Conservation (phyloP, 1,140 invertebrate genomes). For the Drosophila grimshawi region DNA sequence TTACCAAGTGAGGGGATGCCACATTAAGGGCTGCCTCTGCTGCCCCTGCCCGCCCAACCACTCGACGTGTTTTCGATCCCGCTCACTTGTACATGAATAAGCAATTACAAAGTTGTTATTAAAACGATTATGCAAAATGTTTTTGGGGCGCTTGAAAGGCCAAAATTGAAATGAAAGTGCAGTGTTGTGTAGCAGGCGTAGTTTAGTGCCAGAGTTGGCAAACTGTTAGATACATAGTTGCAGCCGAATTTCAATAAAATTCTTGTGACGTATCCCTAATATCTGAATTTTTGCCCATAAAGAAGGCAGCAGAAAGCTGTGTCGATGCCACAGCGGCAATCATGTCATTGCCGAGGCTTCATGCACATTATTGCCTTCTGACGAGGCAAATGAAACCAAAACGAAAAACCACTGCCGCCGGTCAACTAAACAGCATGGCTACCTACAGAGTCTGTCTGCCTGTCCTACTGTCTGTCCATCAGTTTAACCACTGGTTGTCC, state of each 20-base stretch:
- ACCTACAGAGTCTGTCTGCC: neutral
- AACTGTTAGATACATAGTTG: constrained; percentile 14
- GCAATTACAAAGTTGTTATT: constrained; percentile 83
- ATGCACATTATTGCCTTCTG: neutral
- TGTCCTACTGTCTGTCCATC: constrained; percentile 4
- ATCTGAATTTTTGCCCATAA: too few relatives aligned
- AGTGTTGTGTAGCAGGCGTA: neutral
- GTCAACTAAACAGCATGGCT: constrained; percentile 31
- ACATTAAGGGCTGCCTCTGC: neutral
- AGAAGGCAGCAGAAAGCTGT: neutral
- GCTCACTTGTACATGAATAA: constrained; percentile 73
- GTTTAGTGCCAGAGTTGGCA: constrained; percentile 16
- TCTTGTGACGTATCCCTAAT: constrained; percentile 4
- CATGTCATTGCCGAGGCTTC: neutral
- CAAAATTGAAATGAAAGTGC: constrained; percentile 62
- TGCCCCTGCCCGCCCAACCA: neutral
- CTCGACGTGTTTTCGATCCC: constrained; percentile 30
- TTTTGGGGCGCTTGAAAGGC: constrained; percentile 26
- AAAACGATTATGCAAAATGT: constrained; percentile 78
- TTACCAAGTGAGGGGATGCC: neutral
- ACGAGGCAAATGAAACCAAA: constrained; percentile 21
- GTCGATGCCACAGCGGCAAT: neutral
- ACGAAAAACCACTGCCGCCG: constrained; percentile 16
- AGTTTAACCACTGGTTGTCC: constrained; percentile 8
- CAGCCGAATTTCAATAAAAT: constrained; percentile 46